Base-by-base conservation (phyloP, 2,113 vertebrate genomes). In the Apteryx owenii region DNA sequence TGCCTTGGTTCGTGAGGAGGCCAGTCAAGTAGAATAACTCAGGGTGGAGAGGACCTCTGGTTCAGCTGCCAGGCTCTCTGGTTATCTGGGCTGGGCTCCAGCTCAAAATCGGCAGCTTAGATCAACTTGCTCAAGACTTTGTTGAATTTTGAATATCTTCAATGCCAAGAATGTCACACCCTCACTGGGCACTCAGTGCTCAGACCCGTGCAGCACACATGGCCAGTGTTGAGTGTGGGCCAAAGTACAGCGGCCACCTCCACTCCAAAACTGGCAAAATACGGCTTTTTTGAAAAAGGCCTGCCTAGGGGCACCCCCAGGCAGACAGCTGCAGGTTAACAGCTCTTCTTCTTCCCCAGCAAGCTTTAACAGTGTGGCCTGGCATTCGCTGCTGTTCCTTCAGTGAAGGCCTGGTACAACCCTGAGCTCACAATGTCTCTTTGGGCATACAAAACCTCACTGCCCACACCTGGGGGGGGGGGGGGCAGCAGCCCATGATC, bases 261-360 rank as follows among this genome's bases (percentile, higher is more conserved):
- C 6, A 18, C 5, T 12, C 38, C 42, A 6, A 76, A 85, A 42
- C 0, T 12, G 14, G 21, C 36, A 48, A 26, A 66, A 29, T 0
- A 3, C 9, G 21, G 20, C 4, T 9, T 48, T 60, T 61, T 54
- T 28, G 54, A 51, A 46, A n/a, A n/a, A 69, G 19, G 19, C 22
- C 19, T 77, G 42, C 36, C 13, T 6, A 28, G 7, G 26, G 60
- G 25, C 7, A 10, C 7, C 8, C 38, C 54, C 5, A 14, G 13
- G 54, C n/a, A 72, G 29, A 4, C 6, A 62, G 40, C 20, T 60
- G 36, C 46, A 84, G 60, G 70, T 75, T 38, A 75, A 12, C 31
- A 81, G 50, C 65, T 78, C 69, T 50, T 80, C 16, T 48, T 48
- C 19, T 22, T 17, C 48, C 60, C 33, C 54, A 56, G 54, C 21